A percentile compares a stretch with the other conserved stretches of the same genome.
phyloP scores from a whole-genome alignment of 2,888 invertebrate species.

The Achlya flavicornis region DNA sequence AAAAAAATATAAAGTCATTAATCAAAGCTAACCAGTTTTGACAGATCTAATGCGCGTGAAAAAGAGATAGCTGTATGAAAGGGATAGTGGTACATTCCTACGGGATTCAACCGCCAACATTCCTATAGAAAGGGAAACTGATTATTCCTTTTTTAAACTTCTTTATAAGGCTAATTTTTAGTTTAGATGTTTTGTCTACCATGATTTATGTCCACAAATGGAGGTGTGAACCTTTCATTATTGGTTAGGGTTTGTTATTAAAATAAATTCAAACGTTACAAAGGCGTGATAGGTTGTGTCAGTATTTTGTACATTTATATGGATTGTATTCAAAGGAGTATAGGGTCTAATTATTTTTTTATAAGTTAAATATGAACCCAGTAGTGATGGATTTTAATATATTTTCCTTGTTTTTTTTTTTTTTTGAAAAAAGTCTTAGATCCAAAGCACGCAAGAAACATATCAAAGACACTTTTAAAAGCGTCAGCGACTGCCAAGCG shows the following conservation, averaged over 20 bases:
- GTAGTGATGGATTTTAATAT: background rate
- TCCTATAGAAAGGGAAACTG: slow-evolving; percentile 70
- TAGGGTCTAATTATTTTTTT: background rate
- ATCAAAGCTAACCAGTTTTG: slow-evolving; percentile 73
- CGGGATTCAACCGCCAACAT: slow-evolving; percentile 58
- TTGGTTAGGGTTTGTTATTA: background rate
- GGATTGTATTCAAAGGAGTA: background rate
- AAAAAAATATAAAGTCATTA: slow-evolving; percentile 62
- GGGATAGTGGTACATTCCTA: slow-evolving; percentile 69
- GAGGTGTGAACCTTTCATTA: slow-evolving; percentile 48
- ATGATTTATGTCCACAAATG: slow-evolving; percentile 47
- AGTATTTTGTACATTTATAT: background rate
- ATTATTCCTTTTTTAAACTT: slow-evolving; percentile 52
- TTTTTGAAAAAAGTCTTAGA: too few species aligned
- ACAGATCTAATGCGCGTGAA: slow-evolving; percentile 36
- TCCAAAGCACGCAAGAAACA: background rate
- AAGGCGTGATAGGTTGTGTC: background rate
- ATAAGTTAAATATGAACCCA: background rate
- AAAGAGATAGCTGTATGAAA: slow-evolving; percentile 52
- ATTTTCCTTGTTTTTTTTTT: too few species aligned
- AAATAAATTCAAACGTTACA: slow-evolving; percentile 4
- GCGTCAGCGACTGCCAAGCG: too few species aligned
- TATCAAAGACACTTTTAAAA: background rate
- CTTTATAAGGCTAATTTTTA: slow-evolving; percentile 54
- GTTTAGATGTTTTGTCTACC: slow-evolving; percentile 43